Conservation (phyloP, 2,113 vertebrate species). For the Sterna hirundo region DNA sequence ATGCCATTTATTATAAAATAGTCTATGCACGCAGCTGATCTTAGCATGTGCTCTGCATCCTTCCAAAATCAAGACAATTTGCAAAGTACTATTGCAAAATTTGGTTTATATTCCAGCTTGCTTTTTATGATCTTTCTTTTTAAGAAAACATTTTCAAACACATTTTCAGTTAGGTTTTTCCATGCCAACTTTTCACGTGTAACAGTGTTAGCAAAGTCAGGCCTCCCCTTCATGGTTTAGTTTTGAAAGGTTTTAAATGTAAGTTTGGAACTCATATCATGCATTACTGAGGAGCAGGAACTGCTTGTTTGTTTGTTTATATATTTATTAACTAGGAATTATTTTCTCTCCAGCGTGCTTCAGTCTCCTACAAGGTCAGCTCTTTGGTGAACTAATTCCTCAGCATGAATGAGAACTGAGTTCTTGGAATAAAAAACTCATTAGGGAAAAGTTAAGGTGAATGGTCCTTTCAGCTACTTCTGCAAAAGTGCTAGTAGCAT, state of each 20-base stretch:
- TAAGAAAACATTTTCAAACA: not conserved
- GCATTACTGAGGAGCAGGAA: not conserved
- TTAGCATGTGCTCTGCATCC: not conserved
- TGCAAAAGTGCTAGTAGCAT: not conserved
- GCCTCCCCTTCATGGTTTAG: not conserved
- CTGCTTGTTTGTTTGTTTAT: not conserved
- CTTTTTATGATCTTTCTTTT: not conserved
- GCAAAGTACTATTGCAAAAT: not conserved
- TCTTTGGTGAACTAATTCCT: not conserved
- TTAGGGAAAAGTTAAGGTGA: not conserved
- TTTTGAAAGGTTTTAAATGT: not conserved
- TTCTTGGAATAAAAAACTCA: not conserved
- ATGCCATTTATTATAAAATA: conserved; percentile 8
- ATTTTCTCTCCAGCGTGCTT: not conserved
- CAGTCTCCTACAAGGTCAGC: not conserved
- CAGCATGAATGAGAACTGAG: not conserved
- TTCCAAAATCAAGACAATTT: not conserved
- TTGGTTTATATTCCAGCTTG: not conserved
- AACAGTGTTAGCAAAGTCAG: not conserved
- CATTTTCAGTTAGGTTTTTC: conserved; percentile 1
- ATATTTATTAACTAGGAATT: not conserved
- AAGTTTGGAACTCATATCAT: not conserved
- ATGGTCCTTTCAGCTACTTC: not conserved
- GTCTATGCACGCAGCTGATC: not conserved
- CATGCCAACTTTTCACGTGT: not conserved